Base-by-base conservation (phyloP, 1,140 invertebrate genomes). In the Lordiphosa stackelbergi region DNA sequence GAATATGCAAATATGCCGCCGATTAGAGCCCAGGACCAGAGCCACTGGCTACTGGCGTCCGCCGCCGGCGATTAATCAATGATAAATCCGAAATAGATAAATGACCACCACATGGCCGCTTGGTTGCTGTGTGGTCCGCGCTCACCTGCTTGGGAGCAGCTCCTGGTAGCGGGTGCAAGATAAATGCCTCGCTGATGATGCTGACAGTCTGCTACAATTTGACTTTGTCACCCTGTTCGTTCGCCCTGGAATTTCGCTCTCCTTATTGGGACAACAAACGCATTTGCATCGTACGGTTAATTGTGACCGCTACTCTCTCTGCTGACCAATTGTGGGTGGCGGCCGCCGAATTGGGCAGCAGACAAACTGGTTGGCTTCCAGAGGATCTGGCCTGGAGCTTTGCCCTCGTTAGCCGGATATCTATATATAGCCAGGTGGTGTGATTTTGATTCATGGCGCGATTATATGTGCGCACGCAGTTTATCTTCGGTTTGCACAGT, bases 71-170 rank as follows among this genome's bases (percentile, higher is more conserved):
- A 83, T 83, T 83, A 83, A 83, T 83, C 77, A 83, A 83, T 83
- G 77, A 83, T 83, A 83, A 83, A 83, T 83, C 77, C 77, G 77
- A 83, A 83, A 83, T 83, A 83, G 77, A 83, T 83, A 83, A 83
- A 83, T 83, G 77, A 83, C 69, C 54, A 71, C 54, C 72, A 69
- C 59, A 81, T 83, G 77, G 77, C 72, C 69, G 34, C 16, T 2
- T 16, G 69, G 56, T 72, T 72, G 62, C 42, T 81, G 75, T 81
- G 72, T 81, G 75, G 72, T 83, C 75, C 51, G 53, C 51, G 53
- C 63, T 70, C 75, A 81, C 75, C 77, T 81, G 75, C 72, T 71
- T n/a, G n/a, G 61, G 45, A 48, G 51, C 11, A 11, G 37, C 43
- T 16, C 35, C 46, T 46, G 55, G 49, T 83, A 62, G 77, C 77